phyloP scores from a whole-genome alignment of 2,888 invertebrate genomes.

The Autographa pulchrina region DNA sequence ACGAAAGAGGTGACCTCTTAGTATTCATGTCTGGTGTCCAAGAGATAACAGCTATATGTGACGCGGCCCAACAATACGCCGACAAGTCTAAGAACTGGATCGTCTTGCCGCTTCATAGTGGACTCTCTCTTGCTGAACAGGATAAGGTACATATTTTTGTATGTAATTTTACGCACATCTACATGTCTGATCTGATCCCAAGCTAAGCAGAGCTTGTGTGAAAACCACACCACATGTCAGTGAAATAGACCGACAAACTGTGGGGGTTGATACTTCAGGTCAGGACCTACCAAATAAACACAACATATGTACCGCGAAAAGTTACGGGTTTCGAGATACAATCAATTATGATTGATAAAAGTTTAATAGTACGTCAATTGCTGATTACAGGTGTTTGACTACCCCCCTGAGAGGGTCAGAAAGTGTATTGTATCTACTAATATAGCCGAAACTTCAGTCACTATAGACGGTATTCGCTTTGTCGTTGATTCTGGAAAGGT shows the following conservation, averaged over 20 bases:
- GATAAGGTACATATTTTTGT: conserved; percentile 92
- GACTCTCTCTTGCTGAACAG: conserved; percentile 97
- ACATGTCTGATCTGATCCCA: too few species aligned
- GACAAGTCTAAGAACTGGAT: conserved; percentile 96
- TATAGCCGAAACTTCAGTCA: conserved; percentile 99
- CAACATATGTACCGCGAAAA: too few species aligned
- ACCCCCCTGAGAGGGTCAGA: conserved; percentile 97
- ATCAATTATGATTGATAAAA: too few species aligned
- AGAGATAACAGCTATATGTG: conserved; percentile 96
- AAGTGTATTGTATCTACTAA: conserved; percentile 99
- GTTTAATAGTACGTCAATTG: not conserved
- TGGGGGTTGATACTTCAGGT: too few species aligned
- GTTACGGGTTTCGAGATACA: too few species aligned
- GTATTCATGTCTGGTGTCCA: conserved; percentile 98
- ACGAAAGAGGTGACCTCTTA: conserved; percentile 97
- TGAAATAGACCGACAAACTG: too few species aligned
- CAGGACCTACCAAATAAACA: too few species aligned
- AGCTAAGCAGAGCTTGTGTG: too few species aligned
- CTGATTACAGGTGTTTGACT: conserved; percentile 94
- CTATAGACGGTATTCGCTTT: conserved; percentile 99
- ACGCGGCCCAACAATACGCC: conserved; percentile 95
- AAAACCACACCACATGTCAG: too few species aligned
- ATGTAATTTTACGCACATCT: not conserved
- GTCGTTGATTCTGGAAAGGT: conserved; percentile 99
- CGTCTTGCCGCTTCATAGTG: conserved; percentile 97